phyloP scores from a whole-genome alignment of 2,888 invertebrate genomes.

The Tipula vernalis region DNA sequence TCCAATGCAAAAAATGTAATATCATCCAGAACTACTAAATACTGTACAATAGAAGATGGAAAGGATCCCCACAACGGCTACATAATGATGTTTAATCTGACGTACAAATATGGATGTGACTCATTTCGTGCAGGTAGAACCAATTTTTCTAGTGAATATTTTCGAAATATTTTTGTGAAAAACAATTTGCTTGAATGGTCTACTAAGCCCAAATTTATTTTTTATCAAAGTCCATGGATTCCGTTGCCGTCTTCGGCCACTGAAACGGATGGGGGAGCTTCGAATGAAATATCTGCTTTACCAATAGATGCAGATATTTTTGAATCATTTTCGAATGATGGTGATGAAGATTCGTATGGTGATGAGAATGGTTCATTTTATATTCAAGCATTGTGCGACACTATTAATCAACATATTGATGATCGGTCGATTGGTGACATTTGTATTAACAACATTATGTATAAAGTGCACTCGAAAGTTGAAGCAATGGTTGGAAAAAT shows the following conservation, averaged over 20 bases:
- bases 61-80: background rate
- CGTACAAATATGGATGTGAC: background rate
- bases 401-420: background rate
- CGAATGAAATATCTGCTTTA: background rate
- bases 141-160: background rate
- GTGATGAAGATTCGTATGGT: background rate
- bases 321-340: background rate
- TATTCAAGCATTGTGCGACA: background rate
- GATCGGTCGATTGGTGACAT: background rate
- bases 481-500: background rate
- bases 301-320: background rate
- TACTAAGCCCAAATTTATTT: background rate
- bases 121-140: background rate
- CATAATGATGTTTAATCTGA: background rate
- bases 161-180: background rate
- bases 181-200: background rate
- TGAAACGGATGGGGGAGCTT: background rate
- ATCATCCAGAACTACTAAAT: too few species aligned
- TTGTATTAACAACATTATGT: background rate
- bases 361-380: background rate
- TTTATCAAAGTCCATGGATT: background rate
- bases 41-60: too few species aligned
- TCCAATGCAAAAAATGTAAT: too few species aligned
- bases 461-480: background rate
- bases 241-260: background rate